Conservation (phyloP, 2,888 invertebrate genomes). For the Agonopterix heracliana region DNA sequence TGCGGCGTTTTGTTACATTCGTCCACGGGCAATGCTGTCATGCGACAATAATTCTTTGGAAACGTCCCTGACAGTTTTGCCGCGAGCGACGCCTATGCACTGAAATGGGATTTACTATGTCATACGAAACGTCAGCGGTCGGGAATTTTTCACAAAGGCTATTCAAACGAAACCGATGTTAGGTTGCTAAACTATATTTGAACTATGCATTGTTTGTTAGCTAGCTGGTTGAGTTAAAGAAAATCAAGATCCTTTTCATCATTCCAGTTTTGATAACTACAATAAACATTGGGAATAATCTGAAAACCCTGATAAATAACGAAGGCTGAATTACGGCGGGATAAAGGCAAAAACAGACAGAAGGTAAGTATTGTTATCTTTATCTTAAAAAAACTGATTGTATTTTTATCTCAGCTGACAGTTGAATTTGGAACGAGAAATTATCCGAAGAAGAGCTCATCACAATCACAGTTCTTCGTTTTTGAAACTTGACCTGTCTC, state of each 20-base stretch:
- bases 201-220: conserved; percentile 19
- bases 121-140: conserved; percentile 38
- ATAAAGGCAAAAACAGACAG: conserved; percentile 41
- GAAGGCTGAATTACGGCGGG: conserved; percentile 26
- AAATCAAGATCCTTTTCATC: conserved; percentile 28
- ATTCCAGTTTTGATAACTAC: conserved; percentile 37
- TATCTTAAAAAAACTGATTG: conserved; percentile 31
- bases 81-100: conserved; percentile 31
- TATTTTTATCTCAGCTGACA: too few species aligned
- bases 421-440: too few species aligned
- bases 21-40: conserved; percentile 39
- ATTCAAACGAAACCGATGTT: conserved; percentile 22
- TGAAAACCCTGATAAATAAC: conserved; percentile 50
- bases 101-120: conserved; percentile 51
- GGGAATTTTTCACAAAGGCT: conserved; percentile 31
- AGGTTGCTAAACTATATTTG: conserved; percentile 10
- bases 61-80: conserved; percentile 47
- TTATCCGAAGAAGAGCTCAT: too few species aligned
- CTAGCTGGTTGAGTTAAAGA: conserved; percentile 20
- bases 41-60: conserved; percentile 58
- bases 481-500: too few species aligned
- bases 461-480: too few species aligned
- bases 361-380: conserved; percentile 31
- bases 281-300: conserved; percentile 51
- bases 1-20: conserved; percentile 42